These are phyloP conservation scores for Octodonta nipae DNA, from an alignment of 2,888 invertebrate species.

Conservation along the genomic window DNA sequence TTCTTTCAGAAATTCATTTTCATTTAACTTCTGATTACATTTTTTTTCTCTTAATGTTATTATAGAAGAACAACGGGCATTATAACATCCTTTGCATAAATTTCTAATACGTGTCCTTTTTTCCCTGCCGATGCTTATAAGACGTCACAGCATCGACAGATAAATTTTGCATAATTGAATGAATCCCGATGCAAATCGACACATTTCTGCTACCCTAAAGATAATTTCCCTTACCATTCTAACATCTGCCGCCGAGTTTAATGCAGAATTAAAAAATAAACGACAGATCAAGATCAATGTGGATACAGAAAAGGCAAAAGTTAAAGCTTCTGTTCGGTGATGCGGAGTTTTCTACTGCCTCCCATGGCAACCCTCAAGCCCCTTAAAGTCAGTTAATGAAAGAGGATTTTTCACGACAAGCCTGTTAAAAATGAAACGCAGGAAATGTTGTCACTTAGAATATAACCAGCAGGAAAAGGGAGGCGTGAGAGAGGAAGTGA, in stretches of 20 bases:
- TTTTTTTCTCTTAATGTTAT: no score
- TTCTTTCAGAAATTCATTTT: no score
- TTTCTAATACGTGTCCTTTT: no score
- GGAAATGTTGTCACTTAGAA: slow-evolving; percentile 29
- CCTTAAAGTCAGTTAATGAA: slow-evolving; percentile 36
- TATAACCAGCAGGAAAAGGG: slow-evolving; percentile 10
- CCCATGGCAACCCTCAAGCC: slow-evolving; percentile 28
- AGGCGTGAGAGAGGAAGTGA: slow-evolving; percentile 1
- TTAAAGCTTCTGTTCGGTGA: no score
- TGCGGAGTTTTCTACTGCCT: no score
- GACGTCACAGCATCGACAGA: no score
- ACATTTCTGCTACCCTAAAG: neutral
- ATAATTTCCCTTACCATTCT: neutral
- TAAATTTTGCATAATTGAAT: no score
- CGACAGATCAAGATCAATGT: slow-evolving; percentile 2
- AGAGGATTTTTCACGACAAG: slow-evolving; percentile 36
- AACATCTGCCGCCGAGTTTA: slow-evolving; percentile 2
- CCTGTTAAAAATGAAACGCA: slow-evolving; percentile 30
- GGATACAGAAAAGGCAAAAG: neutral
- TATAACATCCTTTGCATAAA: no score
- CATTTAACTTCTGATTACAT: no score
- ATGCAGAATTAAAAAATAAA: slow-evolving; percentile 1
- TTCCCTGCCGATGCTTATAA: no score
- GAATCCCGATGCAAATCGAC: slow-evolving; percentile 2
- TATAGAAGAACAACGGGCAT: no score